A percentile compares a stretch with the other conserved stretches of the same genome.
phyloP scores from a whole-genome alignment of 30 jellyfish, hydroid and myxozoan genomes.

The Turritopsis rubra region DNA sequence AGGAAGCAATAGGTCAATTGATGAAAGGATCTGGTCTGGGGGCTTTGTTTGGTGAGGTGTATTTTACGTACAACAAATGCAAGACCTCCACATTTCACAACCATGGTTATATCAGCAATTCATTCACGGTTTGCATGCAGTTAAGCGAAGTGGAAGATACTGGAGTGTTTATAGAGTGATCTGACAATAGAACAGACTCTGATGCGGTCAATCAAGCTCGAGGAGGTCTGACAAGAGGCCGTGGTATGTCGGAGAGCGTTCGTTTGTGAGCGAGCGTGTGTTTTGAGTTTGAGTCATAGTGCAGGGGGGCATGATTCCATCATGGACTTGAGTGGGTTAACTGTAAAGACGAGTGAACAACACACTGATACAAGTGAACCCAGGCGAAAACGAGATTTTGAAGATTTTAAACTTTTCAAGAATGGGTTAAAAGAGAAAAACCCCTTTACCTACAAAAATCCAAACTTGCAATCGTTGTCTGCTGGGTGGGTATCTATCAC shows the following conservation, averaged over 20 bases:
- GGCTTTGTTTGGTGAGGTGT: too few relatives aligned
- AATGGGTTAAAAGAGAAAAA: conserved; percentile 26
- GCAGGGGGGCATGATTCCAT: conserved; percentile 42
- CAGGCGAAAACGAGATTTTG: conserved; percentile 29
- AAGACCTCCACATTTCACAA: background rate
- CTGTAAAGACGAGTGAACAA: conserved; percentile 33
- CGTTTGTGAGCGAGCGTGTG: conserved; percentile 33
- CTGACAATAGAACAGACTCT: background rate
- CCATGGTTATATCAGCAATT: background rate
- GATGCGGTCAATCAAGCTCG: conserved; percentile 26
- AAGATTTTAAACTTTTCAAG: conserved; percentile 5
- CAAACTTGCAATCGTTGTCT: conserved; percentile 26
- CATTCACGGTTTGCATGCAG: background rate
- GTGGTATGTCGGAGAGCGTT: conserved; percentile 39
- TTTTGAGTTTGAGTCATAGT: conserved; percentile 3
- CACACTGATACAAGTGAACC: conserved; percentile 38
- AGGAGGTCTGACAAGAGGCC: conserved; percentile 52
- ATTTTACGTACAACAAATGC: background rate
- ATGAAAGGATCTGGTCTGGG: too few relatives aligned
- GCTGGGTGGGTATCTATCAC: conserved; percentile 24
- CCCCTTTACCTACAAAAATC: conserved; percentile 16
- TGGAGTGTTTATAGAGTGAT: background rate
- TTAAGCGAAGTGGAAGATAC: background rate
- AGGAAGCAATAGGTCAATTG: too few relatives aligned
- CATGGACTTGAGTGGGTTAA: conserved; percentile 26